Evolutionary conservation across 2,113 vertebrate genomes (phyloP), one percentile per base, ranked within the genome.

Genomic region (Theropithecus gelada): DNA sequence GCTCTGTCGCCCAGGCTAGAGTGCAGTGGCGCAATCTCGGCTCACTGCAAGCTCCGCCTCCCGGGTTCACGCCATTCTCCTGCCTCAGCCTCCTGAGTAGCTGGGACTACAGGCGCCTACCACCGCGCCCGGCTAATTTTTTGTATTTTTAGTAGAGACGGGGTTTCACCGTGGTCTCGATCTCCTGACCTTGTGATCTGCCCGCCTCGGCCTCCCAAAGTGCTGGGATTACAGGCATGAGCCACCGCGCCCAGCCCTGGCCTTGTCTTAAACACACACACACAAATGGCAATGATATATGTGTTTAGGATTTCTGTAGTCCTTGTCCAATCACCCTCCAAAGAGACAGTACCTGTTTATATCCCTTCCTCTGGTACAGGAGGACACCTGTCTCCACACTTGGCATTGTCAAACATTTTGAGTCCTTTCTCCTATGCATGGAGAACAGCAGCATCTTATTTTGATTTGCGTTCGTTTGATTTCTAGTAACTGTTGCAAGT

Each of bases 231-330:
- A 38, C 38, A 38, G 38, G 38, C 38, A 2, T 38, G 38, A 38
- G 38, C 38, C 38, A 38, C 38, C 38, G 38, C 38, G 38, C 38
- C 38, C 38, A 6, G 35, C 25, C 6, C 68, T 61, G 10, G 35
- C 25, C 6, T 57, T 79, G 30, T 48, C 61, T 18, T 72, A 45
- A 61, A 55, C 23, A n/a, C 25, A 40, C 16, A 20, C 6, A 35
- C 57, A 86, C 25, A 32, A 20, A 55, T 22, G n/a, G 32, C 22
- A 66, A 0, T 35, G 45, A 43, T 6, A 0, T 8, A 1, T 16
- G n/a, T 22, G 10, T 68, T 52, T 35, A 12, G 64, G 73, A 25
- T 66, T 52, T 85, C n/a, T 35, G 40, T 30, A 18, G 68, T 1
- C 20, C 25, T 76, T 76, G 8, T 55, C 73, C 45, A 20, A 45